Conservation (phyloP, 2,888 invertebrate species). For the Cistogaster globosa region DNA sequence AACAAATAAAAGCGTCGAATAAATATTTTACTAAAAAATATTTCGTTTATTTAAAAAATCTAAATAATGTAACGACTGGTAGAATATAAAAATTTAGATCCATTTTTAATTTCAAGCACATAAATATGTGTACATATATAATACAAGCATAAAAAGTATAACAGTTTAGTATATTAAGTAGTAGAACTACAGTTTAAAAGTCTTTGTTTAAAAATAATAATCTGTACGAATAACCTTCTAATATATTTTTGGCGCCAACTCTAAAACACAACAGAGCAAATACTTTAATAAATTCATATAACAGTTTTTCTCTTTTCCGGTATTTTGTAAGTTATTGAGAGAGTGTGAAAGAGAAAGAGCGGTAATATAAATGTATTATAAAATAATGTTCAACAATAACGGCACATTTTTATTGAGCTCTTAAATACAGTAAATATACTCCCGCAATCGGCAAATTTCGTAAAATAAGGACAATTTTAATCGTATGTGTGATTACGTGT, state of each 20-base stretch:
- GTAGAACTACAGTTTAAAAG: slow-evolving; percentile 74
- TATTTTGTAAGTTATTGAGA: not conserved
- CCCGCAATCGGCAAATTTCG: slow-evolving; percentile 70
- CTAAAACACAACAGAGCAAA: slow-evolving; percentile 26
- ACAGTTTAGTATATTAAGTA: not conserved
- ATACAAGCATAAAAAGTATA: not conserved
- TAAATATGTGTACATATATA: too few species aligned
- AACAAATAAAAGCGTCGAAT: too few species aligned
- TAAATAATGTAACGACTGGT: too few species aligned
- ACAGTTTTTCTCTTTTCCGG: slow-evolving; percentile 52
- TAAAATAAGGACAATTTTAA: slow-evolving; percentile 62
- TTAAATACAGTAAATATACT: slow-evolving; percentile 62
- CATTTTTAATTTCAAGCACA: too few species aligned
- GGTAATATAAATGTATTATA: not conserved
- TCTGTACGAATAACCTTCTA: slow-evolving; percentile 68
- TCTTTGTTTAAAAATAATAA: slow-evolving; percentile 59
- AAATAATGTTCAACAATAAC: slow-evolving; percentile 29
- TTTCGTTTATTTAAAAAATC: not conserved
- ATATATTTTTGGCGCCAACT: slow-evolving; percentile 79
- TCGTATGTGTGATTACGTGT: slow-evolving; percentile 13
- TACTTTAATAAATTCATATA: slow-evolving; percentile 49
- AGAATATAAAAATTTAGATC: too few species aligned
- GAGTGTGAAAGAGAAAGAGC: not conserved
- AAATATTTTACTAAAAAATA: not conserved
- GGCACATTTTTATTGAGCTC: slow-evolving; percentile 46